Base-by-base conservation (phyloP, 2,888 invertebrate genomes). In the Tyria jacobaeae region DNA sequence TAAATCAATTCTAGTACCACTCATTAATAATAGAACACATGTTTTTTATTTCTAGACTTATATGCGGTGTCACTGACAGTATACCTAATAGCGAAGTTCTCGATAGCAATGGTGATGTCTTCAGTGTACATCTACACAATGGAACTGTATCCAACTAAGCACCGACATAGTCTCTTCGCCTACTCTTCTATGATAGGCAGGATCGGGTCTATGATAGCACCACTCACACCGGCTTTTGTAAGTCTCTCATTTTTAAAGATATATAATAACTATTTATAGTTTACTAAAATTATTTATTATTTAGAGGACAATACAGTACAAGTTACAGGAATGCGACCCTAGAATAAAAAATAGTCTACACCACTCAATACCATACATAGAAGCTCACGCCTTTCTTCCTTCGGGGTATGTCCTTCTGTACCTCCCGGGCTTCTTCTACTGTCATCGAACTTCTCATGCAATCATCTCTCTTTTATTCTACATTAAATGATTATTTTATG, bases 171-270 rank as follows among this genome's bases (percentile, higher is more conserved):
- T 15, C 84, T 95, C 64, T 94, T 95, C 78, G 95, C 94, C 1
- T 92, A 91, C 62, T 95, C 95, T 77, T 95, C 95, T 15, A 95
- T 95, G 93, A 90, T 95, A 60, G 95, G 95, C n/a, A 88, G 95
- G 50, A 88, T 95, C 47, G 95, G 95, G 7, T 94, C 95, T 3
- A 95, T 95, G 82, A 78, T 95, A 25, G 94, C 95, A 5, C 95
- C 95, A 1, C 95, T 95, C 75, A 95, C 95, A 37, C 95, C 95
- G 14, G 88, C 95, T 57, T 76, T 95, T 83, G 95, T 95, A 84
- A 87, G 91, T 72, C 15, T 44, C 41, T 14, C 1, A 48, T 44
- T 15, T 31, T 50, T 9, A 5, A 35, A n/a, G 5, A n/a, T n/a
- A n/a, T n/a, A n/a, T n/a, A n/a, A n/a, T 7, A 37, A 10, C 9